phyloP scores from a whole-genome alignment of 2,888 invertebrate species.

The Idaea dimidiata region DNA sequence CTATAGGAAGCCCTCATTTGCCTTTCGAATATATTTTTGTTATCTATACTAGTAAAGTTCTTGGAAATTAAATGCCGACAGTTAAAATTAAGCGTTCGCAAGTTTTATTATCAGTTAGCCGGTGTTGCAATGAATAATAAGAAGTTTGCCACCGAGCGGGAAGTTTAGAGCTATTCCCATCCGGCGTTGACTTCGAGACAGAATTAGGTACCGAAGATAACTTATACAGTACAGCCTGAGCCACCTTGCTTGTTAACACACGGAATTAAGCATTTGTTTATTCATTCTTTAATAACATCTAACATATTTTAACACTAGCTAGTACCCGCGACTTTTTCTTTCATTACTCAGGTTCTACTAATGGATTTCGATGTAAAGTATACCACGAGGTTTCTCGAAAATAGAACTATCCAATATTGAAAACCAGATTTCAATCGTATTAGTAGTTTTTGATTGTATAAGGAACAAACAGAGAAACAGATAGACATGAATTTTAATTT shows the following conservation, averaged over 20 bases:
- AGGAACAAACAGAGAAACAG: no score
- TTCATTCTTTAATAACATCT: no score
- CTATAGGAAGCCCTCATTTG: constrained; percentile 10
- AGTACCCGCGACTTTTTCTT: no score
- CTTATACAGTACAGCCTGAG: constrained; percentile 30
- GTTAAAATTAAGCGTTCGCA: constrained; percentile 51
- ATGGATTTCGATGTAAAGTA: no score
- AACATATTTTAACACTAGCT: no score
- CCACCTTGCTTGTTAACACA: constrained; percentile 13
- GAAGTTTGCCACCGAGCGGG: constrained; percentile 43
- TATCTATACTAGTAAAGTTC: constrained; percentile 19
- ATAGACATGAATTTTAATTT: no score
- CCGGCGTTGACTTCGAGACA: constrained; percentile 22
- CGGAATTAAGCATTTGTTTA: background rate
- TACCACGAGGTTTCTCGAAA: no score
- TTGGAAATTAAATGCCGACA: constrained; percentile 40
- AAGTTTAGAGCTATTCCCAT: constrained; percentile 35
- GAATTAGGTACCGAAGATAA: constrained; percentile 29
- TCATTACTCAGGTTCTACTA: no score
- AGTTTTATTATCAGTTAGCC: constrained; percentile 65
- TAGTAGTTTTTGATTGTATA: no score
- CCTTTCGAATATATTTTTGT: constrained; percentile 16
- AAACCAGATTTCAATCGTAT: no score
- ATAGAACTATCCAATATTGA: no score
- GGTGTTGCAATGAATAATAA: constrained; percentile 63